Evolutionary conservation across 2,888 invertebrate genomes (phyloP).

Genomic region (Oeneis ivallda): DNA sequence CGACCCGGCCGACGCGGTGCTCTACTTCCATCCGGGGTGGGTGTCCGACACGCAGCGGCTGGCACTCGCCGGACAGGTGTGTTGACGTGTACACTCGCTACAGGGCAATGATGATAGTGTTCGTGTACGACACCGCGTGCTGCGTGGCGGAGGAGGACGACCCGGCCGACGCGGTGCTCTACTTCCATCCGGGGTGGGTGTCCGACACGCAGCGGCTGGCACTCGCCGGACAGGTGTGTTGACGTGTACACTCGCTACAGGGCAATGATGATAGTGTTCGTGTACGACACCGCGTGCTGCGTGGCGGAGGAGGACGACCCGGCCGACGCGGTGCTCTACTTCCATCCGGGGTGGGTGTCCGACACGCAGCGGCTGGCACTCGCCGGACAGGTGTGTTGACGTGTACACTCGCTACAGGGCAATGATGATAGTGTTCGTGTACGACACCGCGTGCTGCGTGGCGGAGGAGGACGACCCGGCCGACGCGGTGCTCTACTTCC

Average conservation of each 20-base stretch:
- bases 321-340: no score
- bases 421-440: no score
- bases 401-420: no score
- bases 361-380: no score
- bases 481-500: no score
- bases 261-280: no score
- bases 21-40: conserved; percentile 96
- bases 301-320: no score
- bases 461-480: no score
- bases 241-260: conserved; percentile 71
- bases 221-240: conserved; percentile 89
- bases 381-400: no score
- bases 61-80: conserved; percentile 89
- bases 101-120: conserved; percentile 13
- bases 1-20: conserved; percentile 93
- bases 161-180: conserved; percentile 93
- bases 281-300: no score
- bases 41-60: conserved; percentile 93
- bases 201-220: conserved; percentile 92
- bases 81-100: background rate
- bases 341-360: no score
- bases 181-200: conserved; percentile 96
- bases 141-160: conserved; percentile 93
- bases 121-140: conserved; percentile 68
- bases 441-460: conserved; percentile 76